Percentiles rank a stretch among this genome's conserved stretches.
Evolutionary conservation across 2,888 invertebrate species (phyloP).

Genomic region (Branchipolynoe longqiensis): DNA sequence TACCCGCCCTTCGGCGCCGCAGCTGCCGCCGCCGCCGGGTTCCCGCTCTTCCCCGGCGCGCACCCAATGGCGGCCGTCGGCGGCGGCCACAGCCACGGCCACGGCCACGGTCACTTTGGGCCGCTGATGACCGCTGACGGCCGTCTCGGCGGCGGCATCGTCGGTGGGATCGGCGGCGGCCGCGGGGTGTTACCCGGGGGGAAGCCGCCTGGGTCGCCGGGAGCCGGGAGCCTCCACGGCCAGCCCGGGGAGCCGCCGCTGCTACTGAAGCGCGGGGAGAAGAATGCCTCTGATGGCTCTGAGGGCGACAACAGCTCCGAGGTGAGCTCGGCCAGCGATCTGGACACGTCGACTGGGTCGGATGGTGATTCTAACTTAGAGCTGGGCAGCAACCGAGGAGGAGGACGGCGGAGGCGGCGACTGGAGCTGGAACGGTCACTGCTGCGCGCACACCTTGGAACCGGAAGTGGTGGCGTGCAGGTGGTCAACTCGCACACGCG

Average conservation of each 20-base stretch:
- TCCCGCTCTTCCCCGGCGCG: conserved; percentile 63
- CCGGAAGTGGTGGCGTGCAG: not conserved
- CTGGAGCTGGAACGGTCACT: not conserved
- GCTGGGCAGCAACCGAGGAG: not conserved
- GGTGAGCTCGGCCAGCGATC: conserved; percentile 69
- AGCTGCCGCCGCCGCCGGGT: conserved; percentile 63
- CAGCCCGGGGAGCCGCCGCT: conserved; percentile 25
- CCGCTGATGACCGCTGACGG: not conserved
- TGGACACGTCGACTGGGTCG: conserved; percentile 71
- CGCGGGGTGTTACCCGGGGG: not conserved
- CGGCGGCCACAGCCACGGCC: not conserved
- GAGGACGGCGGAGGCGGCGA: not conserved
- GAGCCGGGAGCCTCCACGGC: conserved; percentile 10
- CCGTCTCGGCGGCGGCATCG: not conserved
- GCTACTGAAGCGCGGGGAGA: too few species aligned
- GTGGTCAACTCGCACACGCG: conserved; percentile 2
- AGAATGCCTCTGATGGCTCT: conserved; percentile 54
- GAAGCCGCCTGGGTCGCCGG: conserved; percentile 18
- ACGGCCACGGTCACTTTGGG: not conserved
- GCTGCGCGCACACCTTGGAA: conserved; percentile 2
- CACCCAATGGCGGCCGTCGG: conserved; percentile 63
- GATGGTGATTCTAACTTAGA: conserved; percentile 70
- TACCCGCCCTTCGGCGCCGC: conserved; percentile 72
- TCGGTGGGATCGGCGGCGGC: not conserved
- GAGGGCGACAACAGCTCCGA: conserved; percentile 64